Base-by-base conservation (phyloP, 2,113 vertebrate species). In the Platysternon megacephalum region DNA sequence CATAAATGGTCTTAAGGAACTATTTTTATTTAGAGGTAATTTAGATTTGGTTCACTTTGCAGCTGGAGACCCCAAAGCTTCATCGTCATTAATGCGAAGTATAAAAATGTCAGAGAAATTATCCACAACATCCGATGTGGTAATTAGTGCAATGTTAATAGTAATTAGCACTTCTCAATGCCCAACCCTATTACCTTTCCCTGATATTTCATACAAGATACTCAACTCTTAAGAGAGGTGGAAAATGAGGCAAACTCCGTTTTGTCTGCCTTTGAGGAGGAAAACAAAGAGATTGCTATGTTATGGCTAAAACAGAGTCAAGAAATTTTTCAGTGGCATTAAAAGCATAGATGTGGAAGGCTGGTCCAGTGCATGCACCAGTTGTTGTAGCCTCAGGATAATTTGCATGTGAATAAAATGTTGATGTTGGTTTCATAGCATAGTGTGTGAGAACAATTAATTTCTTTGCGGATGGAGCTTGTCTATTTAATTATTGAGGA, bases 21-120 rank as follows among this genome's bases (percentile, higher is more conserved):
- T 90, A 42, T 44, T 95, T 96, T 97, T 95, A 96, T 97, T 97
- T 87, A 94, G 49, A 68, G n/a, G 90, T 88, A 56, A 52, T 79
- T 95, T 82, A 90, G 82, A 95, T 94, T 95, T 82, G 81, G 39
- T 94, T 96, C 89, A 96, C 35, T 82, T 95, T 96, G 93, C 93
- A 95, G 83, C 82, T 87, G 90, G 85, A 95, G 95, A n/a, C 42
- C 28, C 14, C 90, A 8, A 52, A 93, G 89, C 79, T 95, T 82
- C 90, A 90, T 79, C 94, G 42, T 92, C 72, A 91, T 82, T 82
- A 94, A 93, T 79, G n/a, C 91, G 91, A 89, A 9, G 56, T 84
- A 93, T 79, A 95, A 86, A 94, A 79, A 49, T 19, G 14, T 3
- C 90, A 72, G 51, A 52, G 78, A 76, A 93, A 82, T 88, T 68